Evolutionary conservation across 2,888 invertebrate species (phyloP).

Genomic region (Ormyrus pomaceus): DNA sequence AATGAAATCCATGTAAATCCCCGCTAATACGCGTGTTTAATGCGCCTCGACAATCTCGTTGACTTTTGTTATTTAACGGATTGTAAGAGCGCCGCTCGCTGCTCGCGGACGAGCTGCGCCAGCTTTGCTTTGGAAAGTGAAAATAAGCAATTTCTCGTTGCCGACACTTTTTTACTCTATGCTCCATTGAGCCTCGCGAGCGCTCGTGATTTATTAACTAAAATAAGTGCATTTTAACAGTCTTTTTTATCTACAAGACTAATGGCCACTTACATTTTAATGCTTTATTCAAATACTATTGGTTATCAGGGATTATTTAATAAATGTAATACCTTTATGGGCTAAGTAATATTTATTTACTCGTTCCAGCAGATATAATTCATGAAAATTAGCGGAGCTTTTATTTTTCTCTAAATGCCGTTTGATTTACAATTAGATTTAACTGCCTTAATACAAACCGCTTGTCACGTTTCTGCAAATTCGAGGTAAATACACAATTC

Average conservation of each 20-base stretch:
- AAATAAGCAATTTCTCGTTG: slow-evolving; percentile 32
- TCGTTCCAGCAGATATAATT: not conserved
- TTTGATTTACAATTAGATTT: too few relatives aligned
- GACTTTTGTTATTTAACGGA: slow-evolving; percentile 43
- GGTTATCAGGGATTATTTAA: not conserved
- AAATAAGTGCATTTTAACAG: slow-evolving; percentile 23
- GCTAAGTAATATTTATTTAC: not conserved
- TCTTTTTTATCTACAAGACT: slow-evolving; percentile 17
- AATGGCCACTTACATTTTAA: not conserved
- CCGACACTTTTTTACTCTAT: not conserved
- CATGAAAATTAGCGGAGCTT: not conserved
- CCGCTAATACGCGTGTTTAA: slow-evolving; percentile 48
- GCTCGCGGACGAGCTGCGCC: too few relatives aligned
- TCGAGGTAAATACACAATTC: too few relatives aligned
- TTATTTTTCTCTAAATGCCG: too few relatives aligned
- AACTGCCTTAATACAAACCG: too few relatives aligned
- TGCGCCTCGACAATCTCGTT: slow-evolving; percentile 43
- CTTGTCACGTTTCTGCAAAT: too few relatives aligned
- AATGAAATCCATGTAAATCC: slow-evolving; percentile 49
- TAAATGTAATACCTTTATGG: not conserved
- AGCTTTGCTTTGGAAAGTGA: slow-evolving; percentile 17
- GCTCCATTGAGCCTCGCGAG: not conserved
- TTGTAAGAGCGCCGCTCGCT: not conserved
- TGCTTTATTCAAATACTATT: not conserved
- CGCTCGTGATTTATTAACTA: slow-evolving; percentile 32